Base-by-base conservation (phyloP, 64 coral and sea anemone genomes). In the Montipora cactus region DNA sequence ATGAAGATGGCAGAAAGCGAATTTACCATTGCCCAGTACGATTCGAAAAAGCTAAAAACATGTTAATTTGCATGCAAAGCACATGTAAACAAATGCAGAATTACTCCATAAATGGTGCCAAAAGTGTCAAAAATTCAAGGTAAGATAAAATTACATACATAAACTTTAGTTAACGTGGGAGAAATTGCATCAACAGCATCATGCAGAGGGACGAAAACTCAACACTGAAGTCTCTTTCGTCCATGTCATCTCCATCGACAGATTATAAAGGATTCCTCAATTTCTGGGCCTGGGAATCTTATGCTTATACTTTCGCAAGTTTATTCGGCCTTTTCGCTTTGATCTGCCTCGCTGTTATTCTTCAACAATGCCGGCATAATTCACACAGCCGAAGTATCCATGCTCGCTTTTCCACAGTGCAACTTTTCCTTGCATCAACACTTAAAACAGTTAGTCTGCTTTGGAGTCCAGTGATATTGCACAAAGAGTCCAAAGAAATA, bases 241-340 rank as follows among this genome's bases (percentile, higher is more conserved):
- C 59, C 15, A n/a, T 9, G 28, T 14, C 81, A 7, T 2, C 59
- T 44, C 20, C 79, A 64, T 8, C 48, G 13, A 6, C 20, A 48
- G 46, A 83, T 5, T 18, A 2, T 49, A 19, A 21, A 25, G 16
- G 21, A 59, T 83, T 71, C 3, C 9, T 47, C 10, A 45, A 72
- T 70, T 64, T 71, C 62, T 86, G 82, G 82, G 62, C 82, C 9
- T 86, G 62, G 62, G n/a, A 86, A 7, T 22, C 71, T 16, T 86
- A 6, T 8, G 15, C 44, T 50, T 86, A 86, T 44, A 20, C 18
- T n/a, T 72, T 86, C 9, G 45, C 37, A 3, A 47, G 9, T 71
- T 49, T 71, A 16, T 86, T 86, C n/a, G 82, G 82, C 19, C 28
- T 86, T 70, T 86, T 86, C 45, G 62, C 82, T 2, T 3, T 72